Percentiles rank a stretch among this genome's conserved stretches.
Evolutionary conservation across 2,797 vertebrate genomes (phyloP).

Genomic region (Onychomys arenicola): DNA sequence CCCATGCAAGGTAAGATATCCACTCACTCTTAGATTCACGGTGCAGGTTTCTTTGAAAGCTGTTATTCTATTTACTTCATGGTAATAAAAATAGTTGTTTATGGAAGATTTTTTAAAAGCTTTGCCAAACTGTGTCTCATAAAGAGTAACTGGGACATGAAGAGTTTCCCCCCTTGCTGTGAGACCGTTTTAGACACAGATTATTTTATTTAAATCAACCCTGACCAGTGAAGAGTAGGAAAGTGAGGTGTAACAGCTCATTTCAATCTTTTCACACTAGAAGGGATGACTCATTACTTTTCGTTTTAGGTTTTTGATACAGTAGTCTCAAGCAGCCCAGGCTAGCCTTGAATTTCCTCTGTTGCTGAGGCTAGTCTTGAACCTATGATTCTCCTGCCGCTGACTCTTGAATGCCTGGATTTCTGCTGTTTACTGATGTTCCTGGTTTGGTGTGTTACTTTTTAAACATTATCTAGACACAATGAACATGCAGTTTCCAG

Average conservation of each 20-base stretch:
- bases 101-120: background rate
- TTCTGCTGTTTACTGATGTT: background rate
- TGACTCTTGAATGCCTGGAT: background rate
- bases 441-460: background rate
- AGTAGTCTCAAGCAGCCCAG: background rate
- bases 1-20: background rate
- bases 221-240: background rate
- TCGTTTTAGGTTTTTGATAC: background rate
- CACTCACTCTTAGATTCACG: background rate
- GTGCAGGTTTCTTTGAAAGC: background rate
- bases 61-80: conserved; percentile 1
- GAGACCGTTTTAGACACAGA: conserved; percentile 9
- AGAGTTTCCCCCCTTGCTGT: background rate
- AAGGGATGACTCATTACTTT: background rate
- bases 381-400: background rate
- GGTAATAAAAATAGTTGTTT: background rate
- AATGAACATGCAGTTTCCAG: conserved; percentile 28
- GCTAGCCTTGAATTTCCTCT: background rate
- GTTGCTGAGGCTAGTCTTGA: background rate
- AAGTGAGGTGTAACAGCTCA: background rate
- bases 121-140: background rate
- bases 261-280: background rate
- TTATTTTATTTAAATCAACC: conserved; percentile 30
- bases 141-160: background rate
- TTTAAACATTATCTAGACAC: conserved; percentile 36